Base-by-base conservation (phyloP, 53 echinoderm and acorn worm species). In the Holothuria scabra region DNA sequence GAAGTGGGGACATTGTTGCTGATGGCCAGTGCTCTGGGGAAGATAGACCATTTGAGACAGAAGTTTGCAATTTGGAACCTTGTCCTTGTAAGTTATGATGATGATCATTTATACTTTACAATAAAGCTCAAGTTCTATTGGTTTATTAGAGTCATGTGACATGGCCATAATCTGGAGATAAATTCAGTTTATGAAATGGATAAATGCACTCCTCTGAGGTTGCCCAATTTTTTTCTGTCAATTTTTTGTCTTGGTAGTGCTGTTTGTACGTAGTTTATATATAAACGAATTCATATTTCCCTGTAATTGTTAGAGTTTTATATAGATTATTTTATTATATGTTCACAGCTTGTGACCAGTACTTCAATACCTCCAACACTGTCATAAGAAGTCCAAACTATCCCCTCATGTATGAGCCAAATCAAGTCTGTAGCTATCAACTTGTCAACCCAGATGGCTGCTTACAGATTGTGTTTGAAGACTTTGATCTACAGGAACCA, bases 21-120 rank as follows among this genome's bases (percentile, higher is more conserved):
- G 68, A 56, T 0, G 71, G 56, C 9, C 28, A 55, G 37, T 95
- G 95, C 48, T 14, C 29, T 2, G 74, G 13, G 6, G 86, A 83
- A 21, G 52, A 20, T 0, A 78, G 22, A 68, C 90, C 93, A 0
- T 5, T 57, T 0, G 84, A 75, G 7, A 29, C 79, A 21, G 64
- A 63, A 31, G 46, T 55, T 14, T 86, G 86, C 18, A 76, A 76
- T 79, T 22, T 48, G 12, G 79, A 79, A 19, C n/a, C 86, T 35
- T 86, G 86, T 41, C 86, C 76, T 37, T n/a, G 84, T 84, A 16
- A 66, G 84, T 84, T n/a, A n/a, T n/a, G n/a, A n/a, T n/a, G n/a
- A n/a, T n/a, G n/a, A n/a, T n/a, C n/a, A n/a, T n/a, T n/a, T n/a
- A n/a, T n/a, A n/a, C n/a, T n/a, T n/a, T n/a, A n/a, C n/a, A n/a